phyloP scores from a whole-genome alignment of 37 sponge, comb jelly and placozoan species.

The Spongilla lacustris region DNA sequence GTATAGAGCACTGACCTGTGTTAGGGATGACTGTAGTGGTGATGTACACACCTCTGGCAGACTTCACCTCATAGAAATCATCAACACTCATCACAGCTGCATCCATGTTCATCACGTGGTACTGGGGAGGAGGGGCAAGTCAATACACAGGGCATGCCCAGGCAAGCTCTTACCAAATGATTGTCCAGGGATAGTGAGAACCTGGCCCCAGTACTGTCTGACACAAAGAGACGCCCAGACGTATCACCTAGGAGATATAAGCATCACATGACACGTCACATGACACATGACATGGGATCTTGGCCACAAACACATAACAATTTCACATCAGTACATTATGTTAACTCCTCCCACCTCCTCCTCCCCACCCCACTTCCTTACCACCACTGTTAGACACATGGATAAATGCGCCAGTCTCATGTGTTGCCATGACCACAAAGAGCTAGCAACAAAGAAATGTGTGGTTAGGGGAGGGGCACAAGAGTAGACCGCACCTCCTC shows the following conservation, averaged over 20 bases:
- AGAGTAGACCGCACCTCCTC: conserved; percentile 33
- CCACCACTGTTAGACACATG: conserved; percentile 36
- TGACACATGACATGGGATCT: too few relatives aligned
- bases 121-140: background rate
- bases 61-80: conserved; percentile 77
- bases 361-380: conserved; percentile 6
- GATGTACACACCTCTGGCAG: conserved; percentile 68
- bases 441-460: conserved; percentile 4
- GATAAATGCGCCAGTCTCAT: conserved; percentile 79
- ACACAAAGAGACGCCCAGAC: background rate
- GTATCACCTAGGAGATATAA: background rate
- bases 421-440: conserved; percentile 66
- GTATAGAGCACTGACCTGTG: background rate
- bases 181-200: conserved; percentile 64
- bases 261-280: too few relatives aligned
- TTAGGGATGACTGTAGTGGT: conserved; percentile 29
- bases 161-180: conserved; percentile 46
- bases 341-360: conserved; percentile 3
- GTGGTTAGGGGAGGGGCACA: background rate
- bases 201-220: conserved; percentile 1
- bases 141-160: too few relatives aligned
- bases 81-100: conserved; percentile 10
- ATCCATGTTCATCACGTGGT: background rate
- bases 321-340: too few relatives aligned
- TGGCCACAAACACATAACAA: too few relatives aligned